Percentiles rank a stretch among this genome's conserved stretches.
Evolutionary conservation across 2,113 vertebrate species (phyloP).

Genomic region (Aptenodytes forsteri): DNA sequence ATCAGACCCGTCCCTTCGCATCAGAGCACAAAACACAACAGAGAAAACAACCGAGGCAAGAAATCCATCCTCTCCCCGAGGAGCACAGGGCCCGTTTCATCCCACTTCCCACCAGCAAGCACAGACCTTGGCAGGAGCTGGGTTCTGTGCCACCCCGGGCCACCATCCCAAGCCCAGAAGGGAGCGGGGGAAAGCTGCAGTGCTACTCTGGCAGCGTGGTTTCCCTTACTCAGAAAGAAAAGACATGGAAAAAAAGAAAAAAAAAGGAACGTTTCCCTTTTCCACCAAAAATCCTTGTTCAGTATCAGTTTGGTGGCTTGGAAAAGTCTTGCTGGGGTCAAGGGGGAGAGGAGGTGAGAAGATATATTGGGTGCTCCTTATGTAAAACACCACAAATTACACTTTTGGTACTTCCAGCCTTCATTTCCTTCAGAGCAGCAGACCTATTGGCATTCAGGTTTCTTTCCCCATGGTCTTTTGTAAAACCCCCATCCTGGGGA

Average conservation of each 20-base stretch:
- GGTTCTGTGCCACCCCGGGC: neutral
- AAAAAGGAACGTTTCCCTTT: neutral
- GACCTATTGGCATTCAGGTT: neutral
- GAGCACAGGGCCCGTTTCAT: neutral
- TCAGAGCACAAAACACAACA: neutral
- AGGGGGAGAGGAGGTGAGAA: neutral
- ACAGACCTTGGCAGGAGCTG: neutral
- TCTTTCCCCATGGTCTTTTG: neutral
- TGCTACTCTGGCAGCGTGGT: neutral
- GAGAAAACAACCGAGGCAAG: neutral
- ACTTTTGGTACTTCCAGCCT: neutral
- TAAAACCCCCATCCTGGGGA: neutral
- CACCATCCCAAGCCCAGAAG: neutral
- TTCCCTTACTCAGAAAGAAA: neutral
- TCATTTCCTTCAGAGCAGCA: neutral
- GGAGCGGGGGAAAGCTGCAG: neutral
- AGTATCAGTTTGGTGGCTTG: neutral
- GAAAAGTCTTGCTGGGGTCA: neutral
- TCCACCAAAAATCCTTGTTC: neutral
- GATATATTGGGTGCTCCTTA: neutral
- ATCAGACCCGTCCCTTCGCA: rapidly evolving
- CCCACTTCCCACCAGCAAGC: neutral
- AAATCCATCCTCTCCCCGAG: neutral
- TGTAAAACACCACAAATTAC: neutral
- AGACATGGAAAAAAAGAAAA: neutral